Percentiles rank a stretch among this genome's conserved stretches.
phyloP scores from a whole-genome alignment of 2,888 invertebrate genomes.

The Agonopterix subpropinquella region DNA sequence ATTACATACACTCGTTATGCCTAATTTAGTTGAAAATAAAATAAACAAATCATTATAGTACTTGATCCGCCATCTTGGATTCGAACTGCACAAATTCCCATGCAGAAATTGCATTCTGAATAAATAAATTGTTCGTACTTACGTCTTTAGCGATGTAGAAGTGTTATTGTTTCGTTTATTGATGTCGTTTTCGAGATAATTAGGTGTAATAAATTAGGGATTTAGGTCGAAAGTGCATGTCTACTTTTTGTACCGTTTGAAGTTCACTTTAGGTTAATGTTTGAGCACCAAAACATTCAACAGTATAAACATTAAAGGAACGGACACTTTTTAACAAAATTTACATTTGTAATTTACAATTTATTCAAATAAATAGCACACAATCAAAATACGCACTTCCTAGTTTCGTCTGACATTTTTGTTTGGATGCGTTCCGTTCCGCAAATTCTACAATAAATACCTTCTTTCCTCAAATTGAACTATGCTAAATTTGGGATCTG shows the following conservation, averaged over 20 bases:
- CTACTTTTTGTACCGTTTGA: slow-evolving; percentile 2
- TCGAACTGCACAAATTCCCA: slow-evolving; percentile 11
- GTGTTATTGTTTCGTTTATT: slow-evolving; percentile 11
- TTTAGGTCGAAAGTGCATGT: slow-evolving; percentile 2
- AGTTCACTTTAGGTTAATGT: slow-evolving; percentile 7
- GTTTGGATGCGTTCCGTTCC: slow-evolving; percentile 22
- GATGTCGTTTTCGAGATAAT: slow-evolving; percentile 20
- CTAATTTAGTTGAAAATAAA: background rate
- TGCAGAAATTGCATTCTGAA: slow-evolving; percentile 3
- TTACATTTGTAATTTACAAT: slow-evolving; percentile 25
- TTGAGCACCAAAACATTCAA: slow-evolving; percentile 15
- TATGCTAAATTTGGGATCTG: too few species aligned
- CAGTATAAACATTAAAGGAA: slow-evolving; percentile 18
- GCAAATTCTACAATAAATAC: background rate
- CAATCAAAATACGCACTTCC: slow-evolving; percentile 55
- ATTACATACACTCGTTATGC: too few species aligned
- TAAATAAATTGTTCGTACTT: slow-evolving; percentile 25
- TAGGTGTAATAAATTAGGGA: slow-evolving; percentile 5
- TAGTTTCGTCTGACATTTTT: slow-evolving; percentile 40
- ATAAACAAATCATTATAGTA: slow-evolving; percentile 19
- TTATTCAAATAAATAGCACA: slow-evolving; percentile 29
- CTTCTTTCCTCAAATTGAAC: background rate
- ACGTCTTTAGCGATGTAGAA: slow-evolving; percentile 37
- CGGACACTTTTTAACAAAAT: slow-evolving; percentile 27
- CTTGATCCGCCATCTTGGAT: slow-evolving; percentile 58